Percentiles rank a stretch among this genome's conserved stretches.
phyloP scores from a whole-genome alignment of 35 echinoderm and acorn worm genomes.

The Apostichopus japonicus region DNA sequence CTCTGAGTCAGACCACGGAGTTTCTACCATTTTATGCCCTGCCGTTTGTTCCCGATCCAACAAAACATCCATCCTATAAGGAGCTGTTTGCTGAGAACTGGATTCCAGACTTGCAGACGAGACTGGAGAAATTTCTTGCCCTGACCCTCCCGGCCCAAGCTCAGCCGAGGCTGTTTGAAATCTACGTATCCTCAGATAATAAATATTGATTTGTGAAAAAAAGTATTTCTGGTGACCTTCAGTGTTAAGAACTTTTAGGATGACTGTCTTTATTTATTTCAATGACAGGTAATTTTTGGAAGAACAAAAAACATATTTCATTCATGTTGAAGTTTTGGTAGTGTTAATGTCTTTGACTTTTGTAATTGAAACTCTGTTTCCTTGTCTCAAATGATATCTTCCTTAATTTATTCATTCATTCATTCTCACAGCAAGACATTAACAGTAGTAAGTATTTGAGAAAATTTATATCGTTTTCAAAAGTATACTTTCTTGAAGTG shows the following conservation, averaged over 20 bases:
- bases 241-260: neutral
- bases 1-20: conserved; percentile 94
- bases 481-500: too few relatives aligned
- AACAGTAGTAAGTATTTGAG: conserved; percentile 72
- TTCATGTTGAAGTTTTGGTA: too few relatives aligned
- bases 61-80: conserved; percentile 93
- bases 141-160: conserved; percentile 81
- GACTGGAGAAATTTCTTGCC: conserved; percentile 93
- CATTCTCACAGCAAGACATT: conserved; percentile 64
- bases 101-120: conserved; percentile 84
- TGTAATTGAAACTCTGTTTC: too few relatives aligned
- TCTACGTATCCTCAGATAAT: conserved; percentile 83
- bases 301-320: neutral
- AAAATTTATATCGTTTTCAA: too few relatives aligned
- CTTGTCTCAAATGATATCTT: neutral
- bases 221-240: neutral
- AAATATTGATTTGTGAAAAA: too few relatives aligned
- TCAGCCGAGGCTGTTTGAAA: conserved; percentile 89
- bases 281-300: neutral
- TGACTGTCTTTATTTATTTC: neutral
- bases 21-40: conserved; percentile 99
- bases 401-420: conserved; percentile 28
- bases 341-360: too few relatives aligned
- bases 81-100: conserved; percentile 93
- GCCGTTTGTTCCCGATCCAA: conserved; percentile 95